phyloP scores from a whole-genome alignment of 2,797 vertebrate genomes.

The Catostomus latipinnis region DNA sequence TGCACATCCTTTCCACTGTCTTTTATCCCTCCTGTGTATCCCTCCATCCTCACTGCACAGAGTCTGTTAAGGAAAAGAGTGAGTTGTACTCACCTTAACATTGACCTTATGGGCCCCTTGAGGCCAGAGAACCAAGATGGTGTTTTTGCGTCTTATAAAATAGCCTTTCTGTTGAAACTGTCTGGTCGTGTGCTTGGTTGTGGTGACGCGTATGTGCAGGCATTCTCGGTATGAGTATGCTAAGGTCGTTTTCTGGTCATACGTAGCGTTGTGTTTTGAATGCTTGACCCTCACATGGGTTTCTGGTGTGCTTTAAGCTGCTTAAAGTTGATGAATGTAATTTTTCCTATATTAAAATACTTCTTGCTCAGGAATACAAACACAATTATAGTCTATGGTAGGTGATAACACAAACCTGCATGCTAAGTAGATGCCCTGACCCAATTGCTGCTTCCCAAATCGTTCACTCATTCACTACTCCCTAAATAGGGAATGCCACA shows the following conservation, averaged over 20 bases:
- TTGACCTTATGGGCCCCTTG: conserved; percentile 33
- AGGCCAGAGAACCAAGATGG: not conserved
- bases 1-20: too few species aligned
- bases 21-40: not conserved
- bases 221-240: not conserved
- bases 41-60: conserved; percentile 10
- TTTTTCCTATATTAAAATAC: too few species aligned
- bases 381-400: too few species aligned
- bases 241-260: not conserved
- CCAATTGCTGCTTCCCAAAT: too few species aligned
- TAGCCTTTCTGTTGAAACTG: not conserved
- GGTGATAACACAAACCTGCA: too few species aligned
- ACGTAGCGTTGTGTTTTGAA: not conserved
- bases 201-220: not conserved
- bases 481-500: too few species aligned
- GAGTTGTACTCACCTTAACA: conserved; percentile 37
- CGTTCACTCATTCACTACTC: too few species aligned
- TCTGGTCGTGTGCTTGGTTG: not conserved
- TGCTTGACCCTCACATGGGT: not conserved
- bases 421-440: too few species aligned
- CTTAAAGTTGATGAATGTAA: too few species aligned
- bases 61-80: conserved; percentile 14
- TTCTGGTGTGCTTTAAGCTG: not conserved
- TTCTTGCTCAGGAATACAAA: too few species aligned
- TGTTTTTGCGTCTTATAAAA: not conserved